Evolutionary conservation across 1,140 invertebrate species (phyloP).

Genomic region (Drosophila pseudoananassae): DNA sequence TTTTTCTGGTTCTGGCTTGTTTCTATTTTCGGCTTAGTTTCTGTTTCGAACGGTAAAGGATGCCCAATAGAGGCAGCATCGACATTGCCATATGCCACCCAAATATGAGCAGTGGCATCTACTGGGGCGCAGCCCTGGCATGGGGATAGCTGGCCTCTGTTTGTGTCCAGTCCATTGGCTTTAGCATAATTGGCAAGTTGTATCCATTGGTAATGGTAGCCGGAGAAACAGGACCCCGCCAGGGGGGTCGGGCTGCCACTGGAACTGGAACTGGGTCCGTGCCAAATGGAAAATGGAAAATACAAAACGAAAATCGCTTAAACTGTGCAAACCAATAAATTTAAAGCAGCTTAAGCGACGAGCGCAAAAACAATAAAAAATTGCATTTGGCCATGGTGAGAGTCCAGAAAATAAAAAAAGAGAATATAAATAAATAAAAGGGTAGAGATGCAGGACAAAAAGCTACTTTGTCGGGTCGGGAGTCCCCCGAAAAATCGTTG

Average conservation of each 20-base stretch:
- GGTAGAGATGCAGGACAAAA: conserved; percentile 13
- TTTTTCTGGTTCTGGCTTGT: conserved; percentile 13
- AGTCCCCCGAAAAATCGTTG: conserved; percentile 60
- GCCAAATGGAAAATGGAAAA: conserved; percentile 60
- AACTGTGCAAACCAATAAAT: conserved; percentile 80
- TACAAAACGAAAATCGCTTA: conserved; percentile 73
- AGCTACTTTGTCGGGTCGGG: conserved; percentile 25
- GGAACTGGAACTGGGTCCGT: not conserved
- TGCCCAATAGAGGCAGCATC: conserved; percentile 22
- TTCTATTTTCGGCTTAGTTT: conserved; percentile 18
- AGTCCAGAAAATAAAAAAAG: conserved; percentile 5
- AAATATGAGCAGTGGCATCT: conserved; percentile 44
- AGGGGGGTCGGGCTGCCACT: not conserved
- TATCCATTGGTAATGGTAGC: conserved; percentile 63
- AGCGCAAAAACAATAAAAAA: conserved; percentile 32
- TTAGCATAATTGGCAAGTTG: conserved; percentile 79
- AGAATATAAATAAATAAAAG: conserved; percentile 17
- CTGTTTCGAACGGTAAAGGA: conserved; percentile 2
- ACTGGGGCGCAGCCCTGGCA: not conserved
- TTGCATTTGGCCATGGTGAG: not conserved
- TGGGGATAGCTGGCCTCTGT: conserved; percentile 1
- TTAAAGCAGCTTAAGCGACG: conserved; percentile 77
- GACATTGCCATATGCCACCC: conserved; percentile 37
- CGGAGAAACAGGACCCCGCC: not conserved
- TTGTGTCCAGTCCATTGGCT: conserved; percentile 66